Evolutionary conservation across 2,113 vertebrate species (phyloP), one percentile per base, ranked within the genome.

Genomic region (Chloropsis cyanopogon): DNA sequence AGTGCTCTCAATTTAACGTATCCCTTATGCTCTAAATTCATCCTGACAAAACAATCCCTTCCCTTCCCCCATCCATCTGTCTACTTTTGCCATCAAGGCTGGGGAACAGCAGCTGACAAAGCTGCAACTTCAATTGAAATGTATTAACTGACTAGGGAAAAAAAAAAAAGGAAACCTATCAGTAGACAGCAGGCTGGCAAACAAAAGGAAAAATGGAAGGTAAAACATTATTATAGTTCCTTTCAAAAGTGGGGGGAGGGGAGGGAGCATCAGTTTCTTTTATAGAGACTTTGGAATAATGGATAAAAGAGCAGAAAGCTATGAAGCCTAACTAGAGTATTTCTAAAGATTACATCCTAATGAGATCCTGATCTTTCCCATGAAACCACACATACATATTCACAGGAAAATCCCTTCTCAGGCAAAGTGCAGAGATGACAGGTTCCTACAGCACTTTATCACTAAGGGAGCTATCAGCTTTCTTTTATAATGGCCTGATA

Each of bases 41-140:
- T 49, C 57, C 64, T 56, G 92, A 93, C 54, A 52, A 92, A 95
- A 88, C 75, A 80, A 85, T 49, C 82, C 69, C 76, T 73, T 53
- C 82, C 85, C 92, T 85, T 79, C 78, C 93, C 78, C 84, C 75
- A 57, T 35, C 78, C 78, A 78, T 89, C 86, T 87, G 90, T 82
- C 87, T 70, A 42, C 92, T 86, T 93, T 46, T 88, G 60, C 69
- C 72, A 92, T 53, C 68, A 64, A 92, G 52, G 56, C 82, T 75
- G 35, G 22, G 39, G 35, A 87, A 77, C 3, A 12, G 54, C 84
- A 92, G 79, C 90, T 77, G 60, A 88, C 75, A 91, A 82, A 81
- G 82, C 71, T 5, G 4, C 71, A 65, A 66, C 59, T 63, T 42
- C 75, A 54, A 83, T 39, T 92, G 76, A 92, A 73, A 83, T 57